Evolutionary conservation across 2,113 vertebrate genomes (phyloP).

Genomic region (Pedionomus torquatus): DNA sequence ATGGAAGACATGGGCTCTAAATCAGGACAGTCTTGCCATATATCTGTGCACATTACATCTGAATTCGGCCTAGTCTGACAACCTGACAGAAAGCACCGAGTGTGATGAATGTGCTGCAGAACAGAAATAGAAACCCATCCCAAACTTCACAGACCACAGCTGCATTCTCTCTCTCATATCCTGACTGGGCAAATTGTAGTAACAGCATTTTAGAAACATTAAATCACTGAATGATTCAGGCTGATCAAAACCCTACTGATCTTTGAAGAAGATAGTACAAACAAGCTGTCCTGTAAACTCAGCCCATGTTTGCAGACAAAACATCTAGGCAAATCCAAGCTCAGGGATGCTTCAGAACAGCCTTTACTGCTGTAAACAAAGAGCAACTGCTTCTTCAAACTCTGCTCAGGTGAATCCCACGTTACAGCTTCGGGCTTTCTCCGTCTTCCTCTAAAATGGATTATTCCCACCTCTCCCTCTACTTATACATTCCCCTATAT

Average conservation of each 20-base stretch:
- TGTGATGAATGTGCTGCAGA: neutral
- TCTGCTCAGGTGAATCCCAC: neutral
- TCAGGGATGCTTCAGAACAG: neutral
- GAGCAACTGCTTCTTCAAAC: neutral
- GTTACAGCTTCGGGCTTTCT: neutral
- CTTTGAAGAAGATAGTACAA: neutral
- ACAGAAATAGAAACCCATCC: conserved; percentile 13
- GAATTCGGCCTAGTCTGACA: conserved; percentile 10
- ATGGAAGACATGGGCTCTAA: neutral
- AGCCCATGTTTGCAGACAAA: neutral
- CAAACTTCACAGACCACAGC: neutral
- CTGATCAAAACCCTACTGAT: neutral
- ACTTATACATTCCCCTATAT: neutral
- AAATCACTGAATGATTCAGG: neutral
- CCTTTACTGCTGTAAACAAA: neutral
- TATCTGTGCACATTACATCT: neutral
- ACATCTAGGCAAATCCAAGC: neutral
- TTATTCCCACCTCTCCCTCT: neutral
- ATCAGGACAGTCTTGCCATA: neutral
- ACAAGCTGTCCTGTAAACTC: neutral
- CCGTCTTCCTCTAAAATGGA: neutral
- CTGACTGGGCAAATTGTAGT: neutral
- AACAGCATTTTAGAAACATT: neutral
- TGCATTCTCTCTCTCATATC: neutral
- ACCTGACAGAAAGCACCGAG: neutral